Percentiles rank a stretch among this genome's conserved stretches.
phyloP scores from a whole-genome alignment of 1,140 invertebrate species.

The Archivesica marissinica region DNA sequence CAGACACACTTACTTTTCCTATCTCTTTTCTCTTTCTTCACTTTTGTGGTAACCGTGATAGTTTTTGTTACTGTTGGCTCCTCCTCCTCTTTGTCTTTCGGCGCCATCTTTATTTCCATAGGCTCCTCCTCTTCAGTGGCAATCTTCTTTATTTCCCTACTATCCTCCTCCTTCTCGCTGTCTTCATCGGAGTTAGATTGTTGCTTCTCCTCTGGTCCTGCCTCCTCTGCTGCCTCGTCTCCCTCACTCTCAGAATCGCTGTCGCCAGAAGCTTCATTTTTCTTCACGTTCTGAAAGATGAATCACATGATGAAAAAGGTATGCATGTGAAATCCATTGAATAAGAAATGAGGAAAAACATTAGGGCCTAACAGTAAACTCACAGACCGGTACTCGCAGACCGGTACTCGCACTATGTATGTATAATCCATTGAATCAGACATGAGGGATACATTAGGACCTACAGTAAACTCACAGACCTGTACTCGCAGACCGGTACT shows the following conservation, averaged over 20 bases:
- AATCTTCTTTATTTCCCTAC: slow-evolving; percentile 53
- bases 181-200: background rate
- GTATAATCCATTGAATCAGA: too few species aligned
- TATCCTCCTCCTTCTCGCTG: slow-evolving; percentile 7
- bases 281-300: slow-evolving; percentile 31
- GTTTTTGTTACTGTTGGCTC: slow-evolving; percentile 51
- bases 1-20: slow-evolving; percentile 46
- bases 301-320: background rate
- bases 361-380: too few species aligned
- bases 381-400: too few species aligned
- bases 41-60: slow-evolving; percentile 25
- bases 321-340: too few species aligned
- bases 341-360: too few species aligned
- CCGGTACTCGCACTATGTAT: too few species aligned
- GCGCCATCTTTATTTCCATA: slow-evolving; percentile 21
- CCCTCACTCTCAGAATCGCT: slow-evolving; percentile 36
- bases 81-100: slow-evolving; percentile 16
- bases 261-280: slow-evolving; percentile 29
- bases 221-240: slow-evolving; percentile 34
- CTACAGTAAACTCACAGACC: too few species aligned
- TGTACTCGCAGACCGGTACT: too few species aligned
- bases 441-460: too few species aligned
- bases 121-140: slow-evolving; percentile 29
- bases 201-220: background rate
- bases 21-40: slow-evolving; percentile 40